Evolutionary conservation across 2,797 vertebrate genomes (phyloP), one percentile per base, ranked within the genome.

Genomic region (Apodemus agrarius): DNA sequence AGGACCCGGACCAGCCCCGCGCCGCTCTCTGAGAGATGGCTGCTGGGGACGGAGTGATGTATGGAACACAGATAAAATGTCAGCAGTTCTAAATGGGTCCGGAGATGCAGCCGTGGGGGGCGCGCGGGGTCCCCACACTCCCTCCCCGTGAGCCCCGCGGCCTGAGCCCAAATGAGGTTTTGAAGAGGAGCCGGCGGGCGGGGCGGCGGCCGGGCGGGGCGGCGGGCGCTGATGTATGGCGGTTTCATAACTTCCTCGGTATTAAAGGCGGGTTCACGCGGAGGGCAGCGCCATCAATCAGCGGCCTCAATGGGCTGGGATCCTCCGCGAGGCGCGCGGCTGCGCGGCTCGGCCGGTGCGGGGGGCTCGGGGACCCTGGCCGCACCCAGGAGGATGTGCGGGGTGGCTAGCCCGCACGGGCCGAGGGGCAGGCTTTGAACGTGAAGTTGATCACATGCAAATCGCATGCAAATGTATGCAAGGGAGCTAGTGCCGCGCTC

Each of bases 201-300:
- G 96, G 96, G 87, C 87, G 97, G 98, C 96, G 61, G 97, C 69
- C 89, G 89, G 98, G 97, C 97, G 94, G 96, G 97, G 86, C 86
- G 97, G 98, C 98, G 97, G 97, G 86, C 86, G 69, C 97, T 98
- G 98, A 98, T 98, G 98, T 98, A 98, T 98, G 97, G 98, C 98
- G 97, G 98, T 98, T 98, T 98, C 98, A 98, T 98, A 98, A 98
- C 98, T 98, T 98, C 98, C 98, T 98, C 98, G 97, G 98, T 98
- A 98, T 98, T 98, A 98, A 98, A 98, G 97, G 98, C 98, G 97
- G 98, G 98, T 98, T 98, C 98, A 98, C 96, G 97, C 98, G 98
- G 98, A 98, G 98, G 98, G 98, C 98, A 98, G 98, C 97, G 96
- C 98, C 97, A 98, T 98, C 97, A 98, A 98, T 98, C 98, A 98